Conservation (phyloP, 2,113 vertebrate species). For the Marcusenius ussheri region DNA sequence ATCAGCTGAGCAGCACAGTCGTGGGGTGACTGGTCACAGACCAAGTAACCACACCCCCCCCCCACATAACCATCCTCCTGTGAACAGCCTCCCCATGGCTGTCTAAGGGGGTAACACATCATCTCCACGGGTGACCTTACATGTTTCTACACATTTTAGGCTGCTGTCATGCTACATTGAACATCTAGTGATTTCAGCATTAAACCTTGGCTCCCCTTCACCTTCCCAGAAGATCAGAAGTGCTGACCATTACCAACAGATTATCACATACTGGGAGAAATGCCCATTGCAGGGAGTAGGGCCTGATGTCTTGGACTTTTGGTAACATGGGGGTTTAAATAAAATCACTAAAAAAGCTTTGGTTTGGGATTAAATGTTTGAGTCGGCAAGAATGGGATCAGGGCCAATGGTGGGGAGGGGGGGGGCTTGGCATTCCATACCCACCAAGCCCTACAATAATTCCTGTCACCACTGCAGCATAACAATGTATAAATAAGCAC, state of each 20-base stretch:
- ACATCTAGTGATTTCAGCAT: neutral
- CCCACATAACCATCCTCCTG: neutral
- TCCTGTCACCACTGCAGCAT: neutral
- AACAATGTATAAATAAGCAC: neutral
- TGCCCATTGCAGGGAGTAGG: neutral
- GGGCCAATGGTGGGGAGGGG: neutral
- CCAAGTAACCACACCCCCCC: neutral
- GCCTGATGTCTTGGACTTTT: neutral
- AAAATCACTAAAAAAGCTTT: neutral
- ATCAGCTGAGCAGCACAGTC: neutral
- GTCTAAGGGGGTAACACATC: neutral
- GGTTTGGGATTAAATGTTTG: neutral
- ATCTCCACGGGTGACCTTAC: neutral
- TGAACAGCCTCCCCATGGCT: neutral
- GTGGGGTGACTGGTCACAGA: neutral
- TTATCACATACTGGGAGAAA: neutral
- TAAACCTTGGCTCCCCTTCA: neutral
- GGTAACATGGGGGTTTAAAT: neutral
- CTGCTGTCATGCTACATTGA: neutral
- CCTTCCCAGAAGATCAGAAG: neutral
- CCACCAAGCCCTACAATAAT: slow-evolving; percentile 13
- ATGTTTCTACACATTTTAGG: neutral
- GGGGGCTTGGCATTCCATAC: slow-evolving; percentile 28
- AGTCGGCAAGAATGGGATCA: neutral
- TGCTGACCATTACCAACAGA: neutral